These are phyloP conservation scores for Neoniphon sammara DNA, from an alignment of 2,797 vertebrate genomes.

Conservation along the genomic window DNA sequence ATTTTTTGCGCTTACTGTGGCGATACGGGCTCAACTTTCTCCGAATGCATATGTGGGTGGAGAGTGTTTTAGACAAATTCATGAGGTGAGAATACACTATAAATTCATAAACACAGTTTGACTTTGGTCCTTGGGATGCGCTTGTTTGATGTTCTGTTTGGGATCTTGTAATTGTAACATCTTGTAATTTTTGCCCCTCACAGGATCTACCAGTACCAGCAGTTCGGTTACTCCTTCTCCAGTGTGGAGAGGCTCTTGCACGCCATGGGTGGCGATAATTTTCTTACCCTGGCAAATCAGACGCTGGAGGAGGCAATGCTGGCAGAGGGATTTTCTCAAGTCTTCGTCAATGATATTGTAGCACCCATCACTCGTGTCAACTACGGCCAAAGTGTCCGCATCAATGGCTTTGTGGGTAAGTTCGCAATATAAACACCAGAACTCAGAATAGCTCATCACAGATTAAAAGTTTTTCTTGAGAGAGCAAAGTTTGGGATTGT, in stretches of 20 bases:
- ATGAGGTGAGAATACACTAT: slow-evolving; percentile 87
- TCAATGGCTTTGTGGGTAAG: slow-evolving; percentile 91
- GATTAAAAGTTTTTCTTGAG: not conserved
- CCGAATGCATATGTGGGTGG: slow-evolving; percentile 95
- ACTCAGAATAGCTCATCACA: not conserved
- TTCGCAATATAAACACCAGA: slow-evolving; percentile 1
- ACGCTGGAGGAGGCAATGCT: slow-evolving; percentile 91
- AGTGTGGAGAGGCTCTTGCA: slow-evolving; percentile 88
- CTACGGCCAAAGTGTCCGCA: slow-evolving; percentile 87
- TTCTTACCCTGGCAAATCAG: slow-evolving; percentile 85
- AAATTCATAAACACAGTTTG: not conserved
- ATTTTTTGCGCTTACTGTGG: slow-evolving; percentile 90
- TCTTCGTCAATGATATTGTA: slow-evolving; percentile 89
- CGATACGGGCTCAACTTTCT: slow-evolving; percentile 89
- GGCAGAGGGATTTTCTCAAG: slow-evolving; percentile 89
- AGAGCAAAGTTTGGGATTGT: not conserved
- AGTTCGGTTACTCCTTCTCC: slow-evolving; percentile 92
- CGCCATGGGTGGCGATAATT: slow-evolving; percentile 87
- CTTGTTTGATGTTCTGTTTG: too few relatives aligned
- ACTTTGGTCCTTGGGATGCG: not conserved
- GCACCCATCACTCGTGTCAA: slow-evolving; percentile 85
- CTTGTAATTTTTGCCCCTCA: slow-evolving; percentile 13
- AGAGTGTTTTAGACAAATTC: slow-evolving; percentile 92
- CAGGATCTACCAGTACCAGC: slow-evolving; percentile 97
- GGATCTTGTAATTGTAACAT: not conserved